Evolutionary conservation across 2,797 vertebrate species (phyloP).

Genomic region (Epinephelus awoara): DNA sequence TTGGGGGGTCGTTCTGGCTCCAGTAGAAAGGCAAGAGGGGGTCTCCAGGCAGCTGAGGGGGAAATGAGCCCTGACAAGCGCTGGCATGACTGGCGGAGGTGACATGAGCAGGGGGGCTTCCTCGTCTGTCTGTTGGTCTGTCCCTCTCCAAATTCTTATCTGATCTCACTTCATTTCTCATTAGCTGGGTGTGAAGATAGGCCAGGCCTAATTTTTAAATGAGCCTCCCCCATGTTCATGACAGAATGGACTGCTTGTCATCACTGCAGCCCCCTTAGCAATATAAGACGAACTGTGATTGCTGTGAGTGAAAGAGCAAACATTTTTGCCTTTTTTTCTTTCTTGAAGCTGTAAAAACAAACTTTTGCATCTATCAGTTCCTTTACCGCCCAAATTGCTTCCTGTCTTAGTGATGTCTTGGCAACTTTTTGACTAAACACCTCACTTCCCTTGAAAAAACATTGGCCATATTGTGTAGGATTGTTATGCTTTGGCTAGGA

Average conservation of each 20-base stretch:
- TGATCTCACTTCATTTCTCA: constrained; percentile 85
- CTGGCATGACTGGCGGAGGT: constrained; percentile 79
- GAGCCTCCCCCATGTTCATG: constrained; percentile 25
- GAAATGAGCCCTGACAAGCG: constrained; percentile 81
- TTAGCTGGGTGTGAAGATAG: constrained; percentile 76
- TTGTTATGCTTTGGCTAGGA: constrained; percentile 44
- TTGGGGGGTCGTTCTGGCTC: constrained; percentile 70
- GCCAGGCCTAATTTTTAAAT: constrained; percentile 50
- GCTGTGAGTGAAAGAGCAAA: constrained; percentile 54
- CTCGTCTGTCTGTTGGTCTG: constrained; percentile 70
- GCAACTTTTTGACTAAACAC: constrained; percentile 44
- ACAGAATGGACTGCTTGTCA: constrained; percentile 71
- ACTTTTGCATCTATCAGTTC: constrained; percentile 58
- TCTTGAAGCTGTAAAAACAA: constrained; percentile 49
- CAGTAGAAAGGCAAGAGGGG: constrained; percentile 77
- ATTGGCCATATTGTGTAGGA: constrained; percentile 40
- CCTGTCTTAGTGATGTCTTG: constrained; percentile 52
- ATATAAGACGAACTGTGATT: constrained; percentile 68
- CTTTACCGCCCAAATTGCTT: constrained; percentile 54
- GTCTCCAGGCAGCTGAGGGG: constrained; percentile 77
- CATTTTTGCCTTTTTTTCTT: constrained; percentile 52
- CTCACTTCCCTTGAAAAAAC: constrained; percentile 59
- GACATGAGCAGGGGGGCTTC: constrained; percentile 76
- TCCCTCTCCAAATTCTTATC: constrained; percentile 79
- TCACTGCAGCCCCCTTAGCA: constrained; percentile 51